Evolutionary conservation across 2,113 vertebrate species (phyloP).

Genomic region (Silurus glanis): DNA sequence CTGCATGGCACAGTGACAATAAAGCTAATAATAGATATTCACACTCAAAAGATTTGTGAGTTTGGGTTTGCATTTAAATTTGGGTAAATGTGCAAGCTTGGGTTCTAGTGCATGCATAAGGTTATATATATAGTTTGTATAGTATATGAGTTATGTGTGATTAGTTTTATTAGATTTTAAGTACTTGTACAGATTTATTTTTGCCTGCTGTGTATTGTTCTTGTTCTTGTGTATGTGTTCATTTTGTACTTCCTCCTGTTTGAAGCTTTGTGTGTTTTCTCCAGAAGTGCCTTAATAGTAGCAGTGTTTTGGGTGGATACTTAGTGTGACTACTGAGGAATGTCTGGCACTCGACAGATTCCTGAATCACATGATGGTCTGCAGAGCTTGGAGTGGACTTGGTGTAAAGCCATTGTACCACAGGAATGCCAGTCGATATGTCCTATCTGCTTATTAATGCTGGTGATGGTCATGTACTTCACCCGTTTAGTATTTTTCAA

Average conservation of each 20-base stretch:
- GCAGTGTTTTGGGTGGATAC: constrained; percentile 7
- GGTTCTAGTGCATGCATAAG: background rate
- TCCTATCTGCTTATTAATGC: background rate
- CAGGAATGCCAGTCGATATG: background rate
- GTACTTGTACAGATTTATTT: no score
- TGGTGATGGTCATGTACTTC: background rate
- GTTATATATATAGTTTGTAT: no score
- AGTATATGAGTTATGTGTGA: background rate
- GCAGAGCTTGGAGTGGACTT: constrained; percentile 13
- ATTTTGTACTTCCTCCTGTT: background rate
- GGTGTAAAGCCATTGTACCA: background rate
- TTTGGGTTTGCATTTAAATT: background rate
- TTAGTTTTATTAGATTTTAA: background rate
- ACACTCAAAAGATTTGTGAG: background rate
- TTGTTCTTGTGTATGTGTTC: background rate
- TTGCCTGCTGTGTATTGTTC: no score
- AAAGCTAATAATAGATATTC: background rate
- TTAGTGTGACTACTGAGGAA: constrained; percentile 54
- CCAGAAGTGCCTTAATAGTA: background rate
- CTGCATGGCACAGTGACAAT: background rate
- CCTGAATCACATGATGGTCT: constrained; percentile 53
- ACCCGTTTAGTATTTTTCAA: background rate
- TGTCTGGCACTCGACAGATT: constrained; percentile 62
- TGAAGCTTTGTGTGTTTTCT: background rate
- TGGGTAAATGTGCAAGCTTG: background rate